Evolutionary conservation across 2,888 invertebrate genomes (phyloP).

Genomic region (Epiperipatus broadwayi): DNA sequence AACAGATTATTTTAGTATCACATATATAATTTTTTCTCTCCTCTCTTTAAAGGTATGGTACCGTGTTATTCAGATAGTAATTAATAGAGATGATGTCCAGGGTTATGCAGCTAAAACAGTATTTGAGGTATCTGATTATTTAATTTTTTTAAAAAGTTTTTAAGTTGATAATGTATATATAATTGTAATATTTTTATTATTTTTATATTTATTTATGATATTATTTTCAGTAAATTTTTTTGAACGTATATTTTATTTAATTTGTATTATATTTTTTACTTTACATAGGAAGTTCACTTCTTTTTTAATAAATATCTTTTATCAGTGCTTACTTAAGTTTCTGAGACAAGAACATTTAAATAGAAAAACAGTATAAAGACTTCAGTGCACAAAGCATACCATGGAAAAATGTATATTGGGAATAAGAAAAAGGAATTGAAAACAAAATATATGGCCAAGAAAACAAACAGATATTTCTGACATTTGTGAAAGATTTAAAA

Average conservation of each 20-base stretch:
- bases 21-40: not conserved
- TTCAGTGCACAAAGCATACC: no score
- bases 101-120: slow-evolving; percentile 99
- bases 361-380: no score
- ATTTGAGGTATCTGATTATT: slow-evolving; percentile 49
- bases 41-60: slow-evolving; percentile 48
- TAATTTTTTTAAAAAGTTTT: not conserved
- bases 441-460: no score
- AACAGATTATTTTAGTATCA: not conserved
- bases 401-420: no score
- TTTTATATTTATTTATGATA: not conserved
- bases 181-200: slow-evolving; percentile 9
- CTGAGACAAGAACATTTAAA: no score
- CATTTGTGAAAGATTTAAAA: no score
- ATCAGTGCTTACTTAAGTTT: no score
- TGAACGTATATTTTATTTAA: slow-evolving; percentile 10
- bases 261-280: no score
- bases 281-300: no score
- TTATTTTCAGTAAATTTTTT: not conserved
- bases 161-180: not conserved
- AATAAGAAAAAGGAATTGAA: no score
- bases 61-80: slow-evolving; percentile 96
- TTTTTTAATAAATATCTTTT: no score
- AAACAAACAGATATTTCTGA: no score
- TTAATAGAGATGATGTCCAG: slow-evolving; percentile 97